These are phyloP conservation scores for Tetheella fluctuosa DNA, from an alignment of 2,888 invertebrate species.

Conservation along the genomic window DNA sequence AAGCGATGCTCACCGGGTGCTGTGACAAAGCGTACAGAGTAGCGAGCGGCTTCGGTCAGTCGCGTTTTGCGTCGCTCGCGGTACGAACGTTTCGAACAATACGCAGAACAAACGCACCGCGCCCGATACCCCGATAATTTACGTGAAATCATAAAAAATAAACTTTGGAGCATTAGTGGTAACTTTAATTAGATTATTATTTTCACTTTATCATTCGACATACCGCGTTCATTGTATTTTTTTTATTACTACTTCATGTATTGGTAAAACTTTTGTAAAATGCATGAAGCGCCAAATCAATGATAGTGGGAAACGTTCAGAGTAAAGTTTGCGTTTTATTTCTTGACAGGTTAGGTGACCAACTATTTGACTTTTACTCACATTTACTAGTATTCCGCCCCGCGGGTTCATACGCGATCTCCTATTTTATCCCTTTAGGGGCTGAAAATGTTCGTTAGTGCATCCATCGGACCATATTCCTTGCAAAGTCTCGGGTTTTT, in stretches of 20 bases:
- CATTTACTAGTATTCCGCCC: no score
- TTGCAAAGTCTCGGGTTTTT: no score
- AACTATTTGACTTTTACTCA: background rate
- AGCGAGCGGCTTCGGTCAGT: conserved; percentile 59
- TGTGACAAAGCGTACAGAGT: conserved; percentile 30
- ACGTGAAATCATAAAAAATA: background rate
- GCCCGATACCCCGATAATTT: conserved; percentile 15
- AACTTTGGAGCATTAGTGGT: conserved; percentile 9
- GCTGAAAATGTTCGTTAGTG: no score
- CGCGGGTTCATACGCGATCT: no score
- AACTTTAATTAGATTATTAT: background rate
- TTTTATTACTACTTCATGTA: conserved; percentile 15
- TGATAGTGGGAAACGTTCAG: conserved; percentile 36
- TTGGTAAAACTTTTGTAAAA: conserved; percentile 60
- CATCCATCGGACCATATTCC: no score
- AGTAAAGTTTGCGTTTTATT: conserved; percentile 33
- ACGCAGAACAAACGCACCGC: conserved; percentile 30
- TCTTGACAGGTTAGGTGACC: conserved; percentile 11
- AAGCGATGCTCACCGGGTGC: conserved; percentile 34
- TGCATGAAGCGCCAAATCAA: conserved; percentile 54
- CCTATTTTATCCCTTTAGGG: no score
- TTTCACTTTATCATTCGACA: background rate
- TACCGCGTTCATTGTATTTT: background rate
- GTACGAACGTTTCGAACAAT: conserved; percentile 53
- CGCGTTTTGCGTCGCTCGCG: conserved; percentile 58